These are phyloP conservation scores for Cephonodes hylas DNA, from an alignment of 2,888 invertebrate species.

Conservation along the genomic window DNA sequence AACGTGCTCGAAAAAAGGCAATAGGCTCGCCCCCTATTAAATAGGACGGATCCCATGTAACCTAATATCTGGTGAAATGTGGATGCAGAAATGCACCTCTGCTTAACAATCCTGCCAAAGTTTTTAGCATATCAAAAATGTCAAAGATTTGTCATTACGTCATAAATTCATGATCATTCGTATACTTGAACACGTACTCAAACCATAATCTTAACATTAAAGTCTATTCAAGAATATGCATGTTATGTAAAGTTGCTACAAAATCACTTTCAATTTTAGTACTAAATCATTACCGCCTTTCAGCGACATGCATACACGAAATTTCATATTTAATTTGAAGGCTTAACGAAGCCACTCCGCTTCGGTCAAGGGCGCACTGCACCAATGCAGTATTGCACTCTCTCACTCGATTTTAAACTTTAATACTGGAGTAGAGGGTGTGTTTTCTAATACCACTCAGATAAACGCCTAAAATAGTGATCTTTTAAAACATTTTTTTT, in stretches of 20 bases:
- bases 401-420: constrained; percentile 28
- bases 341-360: constrained; percentile 30
- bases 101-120: no score
- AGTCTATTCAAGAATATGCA: no score
- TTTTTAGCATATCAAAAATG: no score
- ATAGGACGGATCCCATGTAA: no score
- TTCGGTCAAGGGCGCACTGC: constrained; percentile 51
- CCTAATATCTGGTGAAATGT: no score
- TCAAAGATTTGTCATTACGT: no score
- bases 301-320: constrained; percentile 23
- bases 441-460: not conserved
- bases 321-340: constrained; percentile 49
- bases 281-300: not conserved
- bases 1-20: no score
- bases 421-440: constrained; percentile 18
- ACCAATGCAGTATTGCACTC: constrained; percentile 33
- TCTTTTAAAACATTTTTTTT: not conserved
- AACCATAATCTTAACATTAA: no score
- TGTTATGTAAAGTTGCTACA: not conserved
- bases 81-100: no score
- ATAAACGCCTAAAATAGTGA: not conserved
- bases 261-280: not conserved
- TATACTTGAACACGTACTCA: no score
- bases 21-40: no score
- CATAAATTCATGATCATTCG: no score